phyloP scores from a whole-genome alignment of 2,113 vertebrate species.

The Gasterosteus aculeatus region DNA sequence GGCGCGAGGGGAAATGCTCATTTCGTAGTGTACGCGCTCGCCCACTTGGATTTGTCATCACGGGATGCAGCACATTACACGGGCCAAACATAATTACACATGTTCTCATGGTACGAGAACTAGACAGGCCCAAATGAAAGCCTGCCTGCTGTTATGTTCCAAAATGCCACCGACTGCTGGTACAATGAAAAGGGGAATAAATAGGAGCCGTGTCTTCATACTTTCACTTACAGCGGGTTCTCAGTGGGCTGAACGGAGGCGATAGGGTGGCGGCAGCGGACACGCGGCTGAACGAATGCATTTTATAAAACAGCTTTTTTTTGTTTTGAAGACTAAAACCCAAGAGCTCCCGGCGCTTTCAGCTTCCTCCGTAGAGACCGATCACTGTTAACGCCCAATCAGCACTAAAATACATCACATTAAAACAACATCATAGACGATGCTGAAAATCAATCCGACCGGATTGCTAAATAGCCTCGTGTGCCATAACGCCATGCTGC shows the following conservation, averaged over 20 bases:
- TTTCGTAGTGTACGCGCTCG: conserved; percentile 1
- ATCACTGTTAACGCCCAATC: neutral
- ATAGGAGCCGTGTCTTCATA: neutral
- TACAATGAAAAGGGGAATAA: neutral
- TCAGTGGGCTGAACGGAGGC: neutral
- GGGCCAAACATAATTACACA: conserved; percentile 21
- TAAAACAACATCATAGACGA: neutral
- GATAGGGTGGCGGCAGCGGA: neutral
- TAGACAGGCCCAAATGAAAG: neutral
- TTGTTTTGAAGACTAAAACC: neutral
- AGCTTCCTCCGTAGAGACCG: neutral
- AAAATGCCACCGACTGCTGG: neutral
- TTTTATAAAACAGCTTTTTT: neutral
- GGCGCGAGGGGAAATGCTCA: conserved; percentile 13
- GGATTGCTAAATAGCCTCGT: neutral
- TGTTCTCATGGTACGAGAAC: conserved; percentile 10
- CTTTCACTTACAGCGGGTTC: neutral
- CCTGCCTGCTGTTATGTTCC: neutral
- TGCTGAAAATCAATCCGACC: neutral
- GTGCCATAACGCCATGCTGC: neutral
- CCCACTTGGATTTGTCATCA: conserved; percentile 33
- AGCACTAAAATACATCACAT: neutral
- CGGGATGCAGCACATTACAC: conserved; percentile 4
- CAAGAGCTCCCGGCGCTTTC: neutral
- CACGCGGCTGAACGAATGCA: neutral